A percentile compares a stretch with the other conserved stretches of the same genome.
phyloP scores from a whole-genome alignment of 2,113 vertebrate species.

The Hemicordylus capensis region DNA sequence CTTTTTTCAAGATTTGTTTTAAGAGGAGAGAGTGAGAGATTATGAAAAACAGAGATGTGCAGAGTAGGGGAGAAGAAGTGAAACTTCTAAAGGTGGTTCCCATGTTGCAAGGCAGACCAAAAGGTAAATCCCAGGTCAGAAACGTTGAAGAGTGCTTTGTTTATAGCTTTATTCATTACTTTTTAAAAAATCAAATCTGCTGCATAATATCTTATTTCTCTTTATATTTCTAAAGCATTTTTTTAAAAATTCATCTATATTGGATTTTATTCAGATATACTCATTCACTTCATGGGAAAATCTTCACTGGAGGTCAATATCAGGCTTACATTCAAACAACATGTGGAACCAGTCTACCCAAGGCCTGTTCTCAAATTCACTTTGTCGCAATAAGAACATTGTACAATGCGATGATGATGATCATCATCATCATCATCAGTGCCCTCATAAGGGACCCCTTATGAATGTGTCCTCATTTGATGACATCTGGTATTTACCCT shows the following conservation, averaged over 20 bases:
- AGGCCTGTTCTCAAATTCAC: background rate
- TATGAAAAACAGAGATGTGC: background rate
- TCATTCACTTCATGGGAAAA: no score
- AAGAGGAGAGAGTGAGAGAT: background rate
- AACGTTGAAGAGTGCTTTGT: no score
- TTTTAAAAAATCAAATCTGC: no score
- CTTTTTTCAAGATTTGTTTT: background rate
- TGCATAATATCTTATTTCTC: no score
- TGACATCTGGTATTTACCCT: background rate
- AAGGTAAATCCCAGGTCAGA: no score
- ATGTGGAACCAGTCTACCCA: background rate
- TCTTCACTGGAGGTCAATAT: background rate
- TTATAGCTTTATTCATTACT: no score
- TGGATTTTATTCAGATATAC: no score
- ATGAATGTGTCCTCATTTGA: no score
- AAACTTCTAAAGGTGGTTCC: background rate
- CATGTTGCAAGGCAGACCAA: background rate
- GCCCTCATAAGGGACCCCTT: background rate
- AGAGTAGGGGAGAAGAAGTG: rapidly evolving
- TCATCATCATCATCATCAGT: no score
- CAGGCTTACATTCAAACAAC: background rate
- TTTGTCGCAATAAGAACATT: background rate
- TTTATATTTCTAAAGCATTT: background rate
- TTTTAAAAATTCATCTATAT: no score
- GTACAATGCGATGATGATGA: no score